Conservation (phyloP, 2,113 vertebrate species). For the Emydura subglobosa region DNA sequence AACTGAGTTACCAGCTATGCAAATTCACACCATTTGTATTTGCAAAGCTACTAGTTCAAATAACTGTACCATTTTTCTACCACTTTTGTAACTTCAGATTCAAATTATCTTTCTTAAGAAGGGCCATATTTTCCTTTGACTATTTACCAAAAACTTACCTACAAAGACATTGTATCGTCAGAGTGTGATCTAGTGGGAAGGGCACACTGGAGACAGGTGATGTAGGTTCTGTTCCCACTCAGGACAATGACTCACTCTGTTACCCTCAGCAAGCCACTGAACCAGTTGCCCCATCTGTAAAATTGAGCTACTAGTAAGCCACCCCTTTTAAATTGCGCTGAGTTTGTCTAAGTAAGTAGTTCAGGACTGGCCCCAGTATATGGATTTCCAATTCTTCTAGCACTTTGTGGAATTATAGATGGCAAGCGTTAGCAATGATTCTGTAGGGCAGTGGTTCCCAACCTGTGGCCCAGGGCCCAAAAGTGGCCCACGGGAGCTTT, state of each 20-base stretch:
- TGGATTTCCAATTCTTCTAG: neutral
- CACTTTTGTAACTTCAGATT: neutral
- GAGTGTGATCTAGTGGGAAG: neutral
- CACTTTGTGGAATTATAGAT: fast-evolving
- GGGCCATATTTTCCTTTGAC: neutral
- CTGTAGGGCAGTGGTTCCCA: neutral
- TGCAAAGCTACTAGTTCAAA: slow-evolving; percentile 3
- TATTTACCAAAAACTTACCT: neutral
- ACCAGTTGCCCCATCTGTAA: neutral
- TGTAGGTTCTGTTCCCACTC: fast-evolving
- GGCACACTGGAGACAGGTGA: neutral
- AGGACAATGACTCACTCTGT: neutral
- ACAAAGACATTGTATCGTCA: neutral
- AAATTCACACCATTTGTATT: slow-evolving; percentile 15
- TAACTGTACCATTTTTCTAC: neutral
- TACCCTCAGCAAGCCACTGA: neutral
- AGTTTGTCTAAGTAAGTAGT: neutral
- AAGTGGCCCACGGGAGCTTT: too few relatives aligned
- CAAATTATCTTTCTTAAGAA: neutral
- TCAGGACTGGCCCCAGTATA: neutral
- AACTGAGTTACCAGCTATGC: slow-evolving; percentile 1
- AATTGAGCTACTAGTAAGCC: neutral
- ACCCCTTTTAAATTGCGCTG: neutral
- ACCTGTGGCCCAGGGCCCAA: too few relatives aligned
- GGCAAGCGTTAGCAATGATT: neutral